Evolutionary conservation across 64 coral and sea anemone species (phyloP).

Genomic region (Astreopora myriophthalma): DNA sequence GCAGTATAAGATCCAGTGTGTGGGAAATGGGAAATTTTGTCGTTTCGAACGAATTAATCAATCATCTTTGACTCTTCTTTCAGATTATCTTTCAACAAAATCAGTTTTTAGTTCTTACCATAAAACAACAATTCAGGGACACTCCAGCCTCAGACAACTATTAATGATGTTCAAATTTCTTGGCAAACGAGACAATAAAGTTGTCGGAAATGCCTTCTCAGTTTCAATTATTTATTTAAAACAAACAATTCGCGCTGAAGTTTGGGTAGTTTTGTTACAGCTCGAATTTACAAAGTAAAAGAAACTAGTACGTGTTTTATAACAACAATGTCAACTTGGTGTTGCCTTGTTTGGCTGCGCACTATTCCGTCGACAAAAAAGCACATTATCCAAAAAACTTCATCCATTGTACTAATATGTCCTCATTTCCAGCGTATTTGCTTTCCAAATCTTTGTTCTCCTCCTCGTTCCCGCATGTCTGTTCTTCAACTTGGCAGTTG

Average conservation of each 20-base stretch:
- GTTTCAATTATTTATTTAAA: constrained; percentile 45
- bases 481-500: not conserved
- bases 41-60: not conserved
- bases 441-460: not conserved
- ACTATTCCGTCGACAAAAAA: not conserved
- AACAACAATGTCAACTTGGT: not conserved
- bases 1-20: not conserved
- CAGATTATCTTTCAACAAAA: not conserved
- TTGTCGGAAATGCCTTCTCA: constrained; percentile 32
- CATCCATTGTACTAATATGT: constrained; percentile 42
- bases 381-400: constrained; percentile 18
- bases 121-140: not conserved
- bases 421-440: constrained; percentile 10
- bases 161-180: constrained; percentile 5
- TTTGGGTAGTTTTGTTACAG: not conserved
- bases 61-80: not conserved
- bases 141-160: not conserved
- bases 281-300: not conserved
- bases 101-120: not conserved
- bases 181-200: constrained; percentile 16
- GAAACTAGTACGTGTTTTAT: not conserved
- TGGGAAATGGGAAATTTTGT: not conserved
- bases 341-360: not conserved
- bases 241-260: constrained; percentile 8
- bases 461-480: not conserved